Percentiles rank a stretch among this genome's conserved stretches.
These are phyloP conservation scores for Catharus minimus DNA, from an alignment of 2,113 vertebrate genomes.

Conservation along the genomic window DNA sequence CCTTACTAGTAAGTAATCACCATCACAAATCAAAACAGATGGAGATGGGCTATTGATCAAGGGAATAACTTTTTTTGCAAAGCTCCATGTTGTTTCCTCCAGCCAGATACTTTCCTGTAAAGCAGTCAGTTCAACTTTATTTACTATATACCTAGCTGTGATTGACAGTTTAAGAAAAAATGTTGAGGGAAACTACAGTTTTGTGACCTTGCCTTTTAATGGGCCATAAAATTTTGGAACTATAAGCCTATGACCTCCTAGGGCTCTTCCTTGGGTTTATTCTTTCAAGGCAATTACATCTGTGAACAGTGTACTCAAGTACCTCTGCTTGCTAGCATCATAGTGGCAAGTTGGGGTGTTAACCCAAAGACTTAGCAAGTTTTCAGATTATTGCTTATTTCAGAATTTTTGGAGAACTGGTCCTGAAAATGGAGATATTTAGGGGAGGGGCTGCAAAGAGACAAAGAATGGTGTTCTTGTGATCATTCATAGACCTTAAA, in stretches of 20 bases:
- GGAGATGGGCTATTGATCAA: neutral
- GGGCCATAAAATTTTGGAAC: neutral
- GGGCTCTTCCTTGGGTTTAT: neutral
- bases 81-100: neutral
- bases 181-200: neutral
- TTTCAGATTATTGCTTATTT: constrained; percentile 2
- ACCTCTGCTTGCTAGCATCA: accelerated
- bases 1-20: neutral
- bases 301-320: neutral
- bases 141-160: neutral
- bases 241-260: neutral
- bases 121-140: neutral
- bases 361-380: neutral
- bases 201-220: neutral
- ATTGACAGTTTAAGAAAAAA: neutral
- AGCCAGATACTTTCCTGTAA: neutral
- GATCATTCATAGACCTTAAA: neutral
- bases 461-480: neutral
- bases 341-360: neutral
- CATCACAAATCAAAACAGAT: neutral
- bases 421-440: neutral
- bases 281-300: neutral
- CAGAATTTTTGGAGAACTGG: neutral
- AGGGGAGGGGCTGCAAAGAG: neutral
- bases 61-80: neutral